Evolutionary conservation across 2,797 vertebrate genomes (phyloP).

Genomic region (Xenentodon cancila): DNA sequence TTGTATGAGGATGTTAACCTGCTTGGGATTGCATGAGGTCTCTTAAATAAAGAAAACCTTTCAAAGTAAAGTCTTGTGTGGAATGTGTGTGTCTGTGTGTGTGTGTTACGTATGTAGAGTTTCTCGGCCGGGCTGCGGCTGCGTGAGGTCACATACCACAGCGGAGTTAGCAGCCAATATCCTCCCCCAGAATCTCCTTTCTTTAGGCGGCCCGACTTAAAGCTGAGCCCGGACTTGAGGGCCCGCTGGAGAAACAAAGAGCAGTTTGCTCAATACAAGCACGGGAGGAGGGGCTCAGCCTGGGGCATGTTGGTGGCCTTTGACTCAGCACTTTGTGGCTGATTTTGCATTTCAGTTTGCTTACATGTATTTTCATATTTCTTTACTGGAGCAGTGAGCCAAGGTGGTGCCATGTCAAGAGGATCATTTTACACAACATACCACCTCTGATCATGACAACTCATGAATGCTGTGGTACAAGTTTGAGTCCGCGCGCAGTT

Average conservation of each 20-base stretch:
- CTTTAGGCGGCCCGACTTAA: slow-evolving; percentile 30
- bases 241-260: slow-evolving; percentile 29
- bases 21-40: slow-evolving; percentile 61
- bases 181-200: slow-evolving; percentile 29
- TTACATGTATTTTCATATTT: too few species aligned
- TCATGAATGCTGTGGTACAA: too few species aligned
- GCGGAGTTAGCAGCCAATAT: slow-evolving; percentile 51
- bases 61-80: slow-evolving; percentile 3
- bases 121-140: slow-evolving; percentile 23
- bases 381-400: too few species aligned
- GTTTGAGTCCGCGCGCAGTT: too few species aligned
- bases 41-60: slow-evolving; percentile 72
- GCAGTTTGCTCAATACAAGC: slow-evolving; percentile 15
- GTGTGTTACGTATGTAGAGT: not conserved
- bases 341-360: too few species aligned
- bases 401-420: too few species aligned
- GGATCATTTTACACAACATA: too few species aligned
- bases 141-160: slow-evolving; percentile 70
- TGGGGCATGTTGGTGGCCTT: not conserved
- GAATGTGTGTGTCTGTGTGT: not conserved
- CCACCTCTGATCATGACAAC: too few species aligned
- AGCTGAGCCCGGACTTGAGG: slow-evolving; percentile 4
- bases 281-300: not conserved
- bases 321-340: not conserved
- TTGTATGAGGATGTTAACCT: slow-evolving; percentile 42